Conservation (phyloP, 2,888 invertebrate species). For the Andrena marginata region DNA sequence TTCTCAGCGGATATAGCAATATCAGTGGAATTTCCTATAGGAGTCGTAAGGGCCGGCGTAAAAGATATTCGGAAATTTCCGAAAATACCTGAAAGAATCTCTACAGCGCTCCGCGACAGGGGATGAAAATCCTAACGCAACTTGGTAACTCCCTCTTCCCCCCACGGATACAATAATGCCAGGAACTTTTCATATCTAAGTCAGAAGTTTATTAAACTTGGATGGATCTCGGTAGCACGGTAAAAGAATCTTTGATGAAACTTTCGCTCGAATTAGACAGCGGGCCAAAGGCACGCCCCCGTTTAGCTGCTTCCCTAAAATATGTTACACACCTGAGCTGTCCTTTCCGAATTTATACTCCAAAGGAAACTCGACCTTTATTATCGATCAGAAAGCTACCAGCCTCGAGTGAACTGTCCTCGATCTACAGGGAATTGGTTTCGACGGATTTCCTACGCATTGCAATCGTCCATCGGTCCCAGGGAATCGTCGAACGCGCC, state of each 20-base stretch:
- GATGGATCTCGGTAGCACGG: too few relatives aligned
- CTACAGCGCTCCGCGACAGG: not conserved
- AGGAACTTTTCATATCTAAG: not conserved
- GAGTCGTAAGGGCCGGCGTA: not conserved
- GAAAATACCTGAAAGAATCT: not conserved
- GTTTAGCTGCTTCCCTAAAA: too few relatives aligned
- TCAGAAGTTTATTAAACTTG: too few relatives aligned
- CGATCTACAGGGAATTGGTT: not conserved
- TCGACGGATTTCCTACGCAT: not conserved
- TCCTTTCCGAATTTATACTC: not conserved
- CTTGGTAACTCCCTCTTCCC: not conserved
- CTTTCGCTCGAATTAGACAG: too few relatives aligned
- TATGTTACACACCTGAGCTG: not conserved
- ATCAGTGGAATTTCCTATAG: constrained; percentile 22
- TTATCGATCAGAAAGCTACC: not conserved
- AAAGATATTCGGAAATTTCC: constrained; percentile 24
- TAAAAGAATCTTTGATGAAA: too few relatives aligned
- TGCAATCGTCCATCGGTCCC: constrained; percentile 14
- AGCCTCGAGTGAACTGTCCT: not conserved
- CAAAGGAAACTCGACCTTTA: too few relatives aligned
- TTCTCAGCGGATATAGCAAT: constrained; percentile 24
- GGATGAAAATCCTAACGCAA: not conserved
- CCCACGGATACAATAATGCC: not conserved
- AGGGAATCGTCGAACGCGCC: constrained; percentile 13
- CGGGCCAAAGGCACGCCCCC: too few relatives aligned